Conservation (phyloP, 2,797 vertebrate species). For the Hypotaenidia okinawae region DNA sequence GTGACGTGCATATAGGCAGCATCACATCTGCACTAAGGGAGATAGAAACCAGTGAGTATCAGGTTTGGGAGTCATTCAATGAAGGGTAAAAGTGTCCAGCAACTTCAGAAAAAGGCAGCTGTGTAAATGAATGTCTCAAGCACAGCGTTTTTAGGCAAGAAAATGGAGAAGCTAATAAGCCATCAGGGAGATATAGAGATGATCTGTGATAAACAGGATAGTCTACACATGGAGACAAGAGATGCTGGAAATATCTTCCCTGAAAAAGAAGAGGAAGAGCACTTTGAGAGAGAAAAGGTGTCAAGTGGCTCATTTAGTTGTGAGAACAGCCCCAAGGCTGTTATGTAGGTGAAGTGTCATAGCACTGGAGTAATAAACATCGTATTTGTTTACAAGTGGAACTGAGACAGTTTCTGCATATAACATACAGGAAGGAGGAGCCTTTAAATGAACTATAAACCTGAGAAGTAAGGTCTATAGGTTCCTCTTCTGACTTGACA, state of each 20-base stretch:
- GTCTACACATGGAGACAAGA: neutral
- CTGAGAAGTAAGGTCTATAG: neutral
- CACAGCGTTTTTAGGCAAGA: neutral
- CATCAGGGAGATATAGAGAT: neutral
- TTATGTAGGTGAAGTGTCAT: neutral
- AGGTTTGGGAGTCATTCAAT: neutral
- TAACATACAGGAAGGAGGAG: neutral
- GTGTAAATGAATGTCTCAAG: neutral
- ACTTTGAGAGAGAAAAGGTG: neutral
- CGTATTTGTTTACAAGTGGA: neutral
- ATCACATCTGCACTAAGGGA: neutral
- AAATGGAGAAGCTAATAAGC: neutral
- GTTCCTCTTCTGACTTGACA: neutral
- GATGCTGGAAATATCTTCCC: neutral
- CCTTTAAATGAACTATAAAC: neutral
- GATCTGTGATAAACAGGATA: neutral
- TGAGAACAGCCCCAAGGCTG: neutral
- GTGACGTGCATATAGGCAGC: neutral
- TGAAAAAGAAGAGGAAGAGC: neutral
- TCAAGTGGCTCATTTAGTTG: neutral
- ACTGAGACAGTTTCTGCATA: neutral
- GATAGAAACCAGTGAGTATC: neutral
- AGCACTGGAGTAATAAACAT: neutral
- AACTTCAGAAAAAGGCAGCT: neutral
- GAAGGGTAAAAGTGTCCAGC: neutral